These are phyloP conservation scores for Microtus montanus DNA, from an alignment of 2,113 vertebrate genomes.

Conservation along the genomic window DNA sequence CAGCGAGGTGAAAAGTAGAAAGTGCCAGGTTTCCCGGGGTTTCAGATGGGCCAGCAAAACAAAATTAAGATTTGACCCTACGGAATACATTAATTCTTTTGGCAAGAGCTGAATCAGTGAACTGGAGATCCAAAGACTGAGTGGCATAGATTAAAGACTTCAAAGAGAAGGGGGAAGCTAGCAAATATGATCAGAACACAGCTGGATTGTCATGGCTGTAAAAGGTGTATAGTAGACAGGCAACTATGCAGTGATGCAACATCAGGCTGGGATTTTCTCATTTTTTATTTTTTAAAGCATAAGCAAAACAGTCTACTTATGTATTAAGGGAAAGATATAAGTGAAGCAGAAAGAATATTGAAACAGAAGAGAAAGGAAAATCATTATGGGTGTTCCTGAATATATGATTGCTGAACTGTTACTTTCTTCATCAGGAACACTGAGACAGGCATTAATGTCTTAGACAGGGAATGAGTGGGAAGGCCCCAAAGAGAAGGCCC, in stretches of 20 bases:
- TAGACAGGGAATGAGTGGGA: background rate
- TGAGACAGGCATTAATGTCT: background rate
- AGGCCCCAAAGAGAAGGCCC: background rate
- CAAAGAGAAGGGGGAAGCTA: background rate
- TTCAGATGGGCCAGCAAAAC: background rate
- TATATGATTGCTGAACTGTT: background rate
- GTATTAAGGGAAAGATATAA: background rate
- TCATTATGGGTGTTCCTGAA: too few relatives aligned
- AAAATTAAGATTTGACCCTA: background rate
- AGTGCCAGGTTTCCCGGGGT: background rate
- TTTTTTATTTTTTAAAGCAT: background rate
- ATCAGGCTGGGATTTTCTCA: background rate
- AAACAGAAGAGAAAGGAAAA: background rate
- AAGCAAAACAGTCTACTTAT: background rate
- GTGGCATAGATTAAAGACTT: background rate
- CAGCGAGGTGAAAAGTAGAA: background rate
- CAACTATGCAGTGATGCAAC: background rate
- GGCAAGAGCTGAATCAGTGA: background rate
- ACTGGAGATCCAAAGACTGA: background rate
- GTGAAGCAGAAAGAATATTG: background rate
- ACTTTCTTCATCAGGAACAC: background rate
- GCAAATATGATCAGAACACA: background rate
- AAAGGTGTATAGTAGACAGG: background rate
- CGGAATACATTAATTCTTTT: background rate
- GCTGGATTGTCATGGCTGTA: background rate